Conservation (phyloP, 2,113 vertebrate species). For the Melanerpes aurifrons region DNA sequence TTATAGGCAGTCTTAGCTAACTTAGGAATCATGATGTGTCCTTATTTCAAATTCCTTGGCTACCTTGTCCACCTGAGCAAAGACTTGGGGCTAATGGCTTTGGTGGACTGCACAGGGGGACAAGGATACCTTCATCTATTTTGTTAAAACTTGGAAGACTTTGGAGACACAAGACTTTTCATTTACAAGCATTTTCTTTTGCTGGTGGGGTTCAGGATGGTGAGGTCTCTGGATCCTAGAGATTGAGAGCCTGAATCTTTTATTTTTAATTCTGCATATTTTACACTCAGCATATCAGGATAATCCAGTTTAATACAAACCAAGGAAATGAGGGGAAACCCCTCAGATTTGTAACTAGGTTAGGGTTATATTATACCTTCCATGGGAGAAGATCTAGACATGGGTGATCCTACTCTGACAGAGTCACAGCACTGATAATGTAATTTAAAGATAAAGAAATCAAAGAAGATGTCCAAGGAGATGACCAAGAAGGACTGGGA, state of each 20-base stretch:
- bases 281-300: neutral
- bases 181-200: neutral
- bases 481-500: neutral
- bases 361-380: neutral
- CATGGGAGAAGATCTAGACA: neutral
- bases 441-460: neutral
- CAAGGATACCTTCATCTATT: neutral
- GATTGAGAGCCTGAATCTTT: neutral
- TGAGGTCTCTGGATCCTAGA: neutral
- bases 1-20: neutral
- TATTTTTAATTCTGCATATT: neutral
- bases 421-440: neutral
- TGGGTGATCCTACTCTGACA: neutral
- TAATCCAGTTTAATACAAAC: neutral
- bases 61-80: neutral
- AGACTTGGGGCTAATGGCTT: neutral
- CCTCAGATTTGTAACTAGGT: neutral
- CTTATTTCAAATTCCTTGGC: neutral
- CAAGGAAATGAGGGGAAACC: neutral
- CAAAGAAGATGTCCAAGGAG: neutral
- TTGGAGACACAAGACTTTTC: neutral
- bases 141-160: neutral
- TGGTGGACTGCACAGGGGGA: neutral
- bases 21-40: neutral
- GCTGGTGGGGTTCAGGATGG: neutral